Evolutionary conservation across 1,140 invertebrate species (phyloP), one percentile per base, ranked within the genome.

Genomic region (Popillia japonica): DNA sequence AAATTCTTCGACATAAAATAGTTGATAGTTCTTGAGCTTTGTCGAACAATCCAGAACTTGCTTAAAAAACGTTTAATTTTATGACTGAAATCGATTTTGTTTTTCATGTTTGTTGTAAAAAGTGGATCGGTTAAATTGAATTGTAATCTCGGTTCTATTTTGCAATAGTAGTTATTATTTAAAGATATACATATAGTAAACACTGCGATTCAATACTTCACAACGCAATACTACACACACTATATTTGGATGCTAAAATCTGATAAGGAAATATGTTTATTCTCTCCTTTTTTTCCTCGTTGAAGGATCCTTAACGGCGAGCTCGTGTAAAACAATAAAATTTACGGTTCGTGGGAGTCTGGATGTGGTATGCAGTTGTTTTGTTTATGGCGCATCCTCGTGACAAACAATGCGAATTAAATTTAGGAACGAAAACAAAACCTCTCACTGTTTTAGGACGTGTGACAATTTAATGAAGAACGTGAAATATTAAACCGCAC

Each of bases 291-390:
- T 68, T 68, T 68, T 68, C 22, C 27, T 17, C 27, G 22, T 17
- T 7, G 48, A 55, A 34, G 61, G 61, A 68, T 68, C 9, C 11
- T 68, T 68, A 34, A 68, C 20, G 61, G 10, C 22, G 22, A 23
- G 61, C 61, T 17, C 9, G 61, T 68, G 61, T 68, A 68, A 68
- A 68, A 68, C 61, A 68, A 68, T 68, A 34, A 68, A 20, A 68
- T 68, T 68, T 68, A 68, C 27, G 61, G 27, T 68, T 27, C 27
- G 61, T 68, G 61, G 61, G 61, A 68, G 61, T 68, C 14, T 55
- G 6, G 48, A 55, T 55, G 11, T 22, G 9, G 27, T 11, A 23
- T 34, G 61, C 61, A 68, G 61, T 34, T 10, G 61, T 23, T 68
- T 68, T n/a, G 23, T 68, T 68, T 68, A 68, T 34, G 22, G 61